phyloP scores from a whole-genome alignment of 2,797 vertebrate genomes.

The Molothrus aeneus region DNA sequence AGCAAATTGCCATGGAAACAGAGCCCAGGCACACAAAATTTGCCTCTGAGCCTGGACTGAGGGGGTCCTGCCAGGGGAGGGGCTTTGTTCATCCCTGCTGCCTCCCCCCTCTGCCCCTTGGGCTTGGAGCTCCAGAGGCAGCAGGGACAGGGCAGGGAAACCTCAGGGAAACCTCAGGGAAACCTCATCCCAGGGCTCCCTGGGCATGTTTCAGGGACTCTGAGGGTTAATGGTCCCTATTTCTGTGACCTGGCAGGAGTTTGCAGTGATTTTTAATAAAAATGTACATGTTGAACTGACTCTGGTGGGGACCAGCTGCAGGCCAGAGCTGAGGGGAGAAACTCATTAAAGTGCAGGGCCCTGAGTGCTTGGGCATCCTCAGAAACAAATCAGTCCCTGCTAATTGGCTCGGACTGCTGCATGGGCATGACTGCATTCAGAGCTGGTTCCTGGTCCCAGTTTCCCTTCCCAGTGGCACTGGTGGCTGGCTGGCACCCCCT shows the following conservation, averaged over 20 bases:
- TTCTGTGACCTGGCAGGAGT: neutral
- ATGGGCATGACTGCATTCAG: rapidly evolving
- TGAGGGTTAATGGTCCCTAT: neutral
- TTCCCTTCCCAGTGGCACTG: neutral
- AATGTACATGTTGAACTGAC: rapidly evolving
- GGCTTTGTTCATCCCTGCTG: neutral
- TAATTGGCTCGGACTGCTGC: neutral
- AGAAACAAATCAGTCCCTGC: neutral
- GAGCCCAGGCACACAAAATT: neutral
- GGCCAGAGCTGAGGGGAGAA: neutral
- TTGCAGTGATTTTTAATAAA: neutral
- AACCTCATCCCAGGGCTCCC: neutral
- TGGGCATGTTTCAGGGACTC: neutral
- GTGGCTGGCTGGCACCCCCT: neutral
- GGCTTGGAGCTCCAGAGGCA: neutral
- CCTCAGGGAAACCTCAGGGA: neutral
- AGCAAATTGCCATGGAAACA: constrained; percentile 6
- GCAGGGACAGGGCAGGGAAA: neutral
- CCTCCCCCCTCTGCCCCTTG: neutral
- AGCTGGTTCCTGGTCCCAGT: neutral
- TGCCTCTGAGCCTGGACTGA: neutral
- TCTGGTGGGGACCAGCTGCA: neutral
- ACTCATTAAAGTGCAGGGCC: neutral
- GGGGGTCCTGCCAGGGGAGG: neutral
- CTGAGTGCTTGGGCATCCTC: neutral